phyloP scores from a whole-genome alignment of 2,888 invertebrate species.

The Cosmia pyralina region DNA sequence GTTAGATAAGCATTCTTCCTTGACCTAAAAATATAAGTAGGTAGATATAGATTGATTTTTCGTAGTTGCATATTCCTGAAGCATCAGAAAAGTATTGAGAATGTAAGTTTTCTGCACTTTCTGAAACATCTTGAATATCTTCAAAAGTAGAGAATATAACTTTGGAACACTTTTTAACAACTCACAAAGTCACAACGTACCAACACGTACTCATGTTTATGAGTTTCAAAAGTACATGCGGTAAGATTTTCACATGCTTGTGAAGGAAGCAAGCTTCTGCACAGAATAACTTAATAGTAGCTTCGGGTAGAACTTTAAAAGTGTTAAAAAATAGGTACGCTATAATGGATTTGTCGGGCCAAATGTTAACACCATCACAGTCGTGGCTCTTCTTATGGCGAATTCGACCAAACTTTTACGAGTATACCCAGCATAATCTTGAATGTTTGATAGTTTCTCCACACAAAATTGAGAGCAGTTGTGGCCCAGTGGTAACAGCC shows the following conservation, averaged over 20 bases:
- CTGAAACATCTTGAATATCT: conserved; percentile 41
- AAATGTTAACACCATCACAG: not conserved
- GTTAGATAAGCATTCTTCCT: not conserved
- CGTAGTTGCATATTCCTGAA: conserved; percentile 15
- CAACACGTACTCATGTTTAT: conserved; percentile 13
- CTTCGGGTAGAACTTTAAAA: conserved; percentile 9
- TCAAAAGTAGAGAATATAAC: conserved; percentile 30
- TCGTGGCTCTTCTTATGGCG: no score
- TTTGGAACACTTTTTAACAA: conserved; percentile 37
- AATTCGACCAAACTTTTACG: no score
- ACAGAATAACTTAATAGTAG: no score
- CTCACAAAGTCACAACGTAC: conserved; percentile 24
- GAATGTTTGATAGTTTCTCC: no score
- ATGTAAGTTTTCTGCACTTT: conserved; percentile 31
- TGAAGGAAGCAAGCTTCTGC: conserved; percentile 9
- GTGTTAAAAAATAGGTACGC: not conserved
- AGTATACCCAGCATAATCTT: no score
- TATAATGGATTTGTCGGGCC: not conserved
- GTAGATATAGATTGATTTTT: not conserved
- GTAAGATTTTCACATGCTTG: conserved; percentile 16
- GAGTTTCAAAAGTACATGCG: conserved; percentile 23
- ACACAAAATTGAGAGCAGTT: no score
- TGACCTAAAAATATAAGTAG: not conserved
- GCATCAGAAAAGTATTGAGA: conserved; percentile 18
- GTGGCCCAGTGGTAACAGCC: no score